phyloP scores from a whole-genome alignment of 2,797 vertebrate species.

The Falco cherrug region DNA sequence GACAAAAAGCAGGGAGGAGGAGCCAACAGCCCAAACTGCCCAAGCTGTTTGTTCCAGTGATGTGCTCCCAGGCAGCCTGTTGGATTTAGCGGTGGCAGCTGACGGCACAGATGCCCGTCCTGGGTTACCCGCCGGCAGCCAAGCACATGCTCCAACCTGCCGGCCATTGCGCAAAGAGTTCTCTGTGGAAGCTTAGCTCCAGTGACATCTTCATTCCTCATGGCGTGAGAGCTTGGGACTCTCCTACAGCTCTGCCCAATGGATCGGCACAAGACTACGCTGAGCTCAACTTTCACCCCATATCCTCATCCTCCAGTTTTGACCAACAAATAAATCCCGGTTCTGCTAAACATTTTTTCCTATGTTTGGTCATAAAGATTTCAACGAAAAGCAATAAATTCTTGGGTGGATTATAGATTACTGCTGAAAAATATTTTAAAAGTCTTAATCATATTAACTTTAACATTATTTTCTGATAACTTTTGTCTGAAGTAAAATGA shows the following conservation, averaged over 20 bases:
- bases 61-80: background rate
- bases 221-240: background rate
- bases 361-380: background rate
- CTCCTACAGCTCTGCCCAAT: background rate
- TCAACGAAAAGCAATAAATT: background rate
- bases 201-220: background rate
- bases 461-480: background rate
- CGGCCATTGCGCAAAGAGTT: background rate
- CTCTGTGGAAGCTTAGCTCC: background rate
- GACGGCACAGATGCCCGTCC: background rate
- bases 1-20: background rate
- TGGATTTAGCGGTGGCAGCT: background rate
- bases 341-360: background rate
- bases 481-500: background rate
- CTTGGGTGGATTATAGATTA: background rate
- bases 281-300: background rate
- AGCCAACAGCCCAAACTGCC: background rate
- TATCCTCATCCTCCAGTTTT: background rate
- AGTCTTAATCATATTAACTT: background rate
- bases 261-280: background rate
- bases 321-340: background rate
- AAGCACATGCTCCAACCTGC: fast-evolving
- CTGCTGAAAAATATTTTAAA: background rate
- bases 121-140: background rate
- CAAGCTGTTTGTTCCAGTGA: background rate